These are phyloP conservation scores for Bombus cullumanus DNA, from an alignment of 1,140 invertebrate species.

Conservation along the genomic window DNA sequence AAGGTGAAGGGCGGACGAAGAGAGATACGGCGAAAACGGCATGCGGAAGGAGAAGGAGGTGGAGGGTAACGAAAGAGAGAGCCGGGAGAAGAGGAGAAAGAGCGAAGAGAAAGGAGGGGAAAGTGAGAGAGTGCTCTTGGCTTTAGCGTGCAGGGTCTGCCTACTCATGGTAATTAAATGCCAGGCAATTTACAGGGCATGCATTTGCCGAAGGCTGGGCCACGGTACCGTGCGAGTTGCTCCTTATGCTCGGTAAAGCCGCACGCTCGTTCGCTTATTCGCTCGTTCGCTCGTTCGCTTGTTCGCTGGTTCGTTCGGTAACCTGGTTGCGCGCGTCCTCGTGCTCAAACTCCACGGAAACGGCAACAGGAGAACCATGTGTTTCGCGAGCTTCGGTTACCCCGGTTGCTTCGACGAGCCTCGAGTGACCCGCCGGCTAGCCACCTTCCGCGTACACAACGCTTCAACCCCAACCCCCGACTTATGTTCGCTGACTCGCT, in stretches of 20 bases:
- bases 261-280: conserved; percentile 27
- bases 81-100: conserved; percentile 22
- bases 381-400: conserved; percentile 17
- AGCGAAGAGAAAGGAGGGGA: conserved; percentile 40
- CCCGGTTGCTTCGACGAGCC: conserved; percentile 14
- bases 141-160: conserved; percentile 74
- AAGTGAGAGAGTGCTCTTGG: conserved; percentile 66
- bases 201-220: conserved; percentile 74
- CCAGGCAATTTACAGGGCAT: conserved; percentile 77
- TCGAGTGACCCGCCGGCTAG: not conserved
- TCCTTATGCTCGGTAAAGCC: conserved; percentile 42
- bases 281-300: conserved; percentile 13
- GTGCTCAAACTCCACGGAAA: conserved; percentile 20
- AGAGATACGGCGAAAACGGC: conserved; percentile 14
- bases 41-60: not conserved
- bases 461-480: not conserved
- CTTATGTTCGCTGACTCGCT: not conserved
- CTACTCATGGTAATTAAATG: conserved; percentile 81
- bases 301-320: not conserved
- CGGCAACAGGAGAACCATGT: conserved; percentile 6
- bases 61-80: conserved; percentile 10
- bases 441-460: conserved; percentile 21
- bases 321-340: not conserved
- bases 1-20: conserved; percentile 33
- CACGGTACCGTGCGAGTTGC: conserved; percentile 63